Evolutionary conservation across 2,888 invertebrate species (phyloP), one percentile per base, ranked within the genome.

Genomic region (Diachrysia chrysitis): DNA sequence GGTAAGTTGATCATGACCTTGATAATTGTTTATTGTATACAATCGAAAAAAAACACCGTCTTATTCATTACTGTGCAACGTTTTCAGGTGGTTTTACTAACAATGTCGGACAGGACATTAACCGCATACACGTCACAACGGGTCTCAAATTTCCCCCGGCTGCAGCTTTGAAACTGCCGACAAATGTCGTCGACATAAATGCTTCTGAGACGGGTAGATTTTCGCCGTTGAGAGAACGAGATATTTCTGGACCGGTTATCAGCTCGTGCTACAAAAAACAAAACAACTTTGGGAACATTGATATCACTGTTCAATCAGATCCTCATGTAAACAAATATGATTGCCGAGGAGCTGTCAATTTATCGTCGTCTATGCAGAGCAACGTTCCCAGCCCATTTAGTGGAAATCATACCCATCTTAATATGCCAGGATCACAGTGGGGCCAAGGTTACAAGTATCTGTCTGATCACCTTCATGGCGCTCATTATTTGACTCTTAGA

Each of bases 391-490:
- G 96, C 69, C 97, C 97, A 0, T 97, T 96, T 76, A 96, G 95
- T 73, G 96, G 96, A 0, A 95, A 95, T 73, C 92, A 96, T 73
- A 96, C 96, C n/a, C 97, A 97, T 83, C 91, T 97, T n/a, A 96
- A 96, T 79, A 97, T 97, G 97, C 97, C 97, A 0, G 97, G 97
- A 1, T 97, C 97, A 0, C 96, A 97, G 73, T 97, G 96, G 96
- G 96, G 96, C 5, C 96, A 96, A 86, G 96, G 96, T 62, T 95
- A 96, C 60, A 97, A 97, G 88, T 97, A 97, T 84, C 93, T 97
- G 64, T 96, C 97, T 42, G 96, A 97, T 77, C 96, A 97, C 81
- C 94, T 97, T 86, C 97, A 97, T 73, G 96, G 95, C 72, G 96
- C 96, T 5, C 97, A 97, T 87, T 97, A 97, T 83, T 92, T 95